Evolutionary conservation across 2,113 vertebrate genomes (phyloP).

Genomic region (Nyctereutes procyonoides): DNA sequence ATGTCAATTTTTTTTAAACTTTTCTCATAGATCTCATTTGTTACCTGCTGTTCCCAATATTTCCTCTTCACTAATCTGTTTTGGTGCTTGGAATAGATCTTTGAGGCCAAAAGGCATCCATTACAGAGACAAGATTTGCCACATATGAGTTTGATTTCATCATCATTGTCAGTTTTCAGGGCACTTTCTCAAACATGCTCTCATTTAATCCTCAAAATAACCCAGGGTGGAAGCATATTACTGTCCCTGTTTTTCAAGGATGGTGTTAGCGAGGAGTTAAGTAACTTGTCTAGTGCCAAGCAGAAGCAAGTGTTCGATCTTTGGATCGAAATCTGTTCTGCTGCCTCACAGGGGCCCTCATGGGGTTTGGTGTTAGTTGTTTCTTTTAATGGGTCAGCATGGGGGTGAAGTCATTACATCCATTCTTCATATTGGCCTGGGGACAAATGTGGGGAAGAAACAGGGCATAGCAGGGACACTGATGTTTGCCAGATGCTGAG

Average conservation of each 20-base stretch:
- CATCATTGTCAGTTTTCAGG: not conserved
- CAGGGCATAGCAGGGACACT: not conserved
- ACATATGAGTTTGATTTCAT: not conserved
- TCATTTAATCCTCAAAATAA: not conserved
- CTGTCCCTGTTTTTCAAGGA: not conserved
- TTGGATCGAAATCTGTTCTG: not conserved
- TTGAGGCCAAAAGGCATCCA: not conserved
- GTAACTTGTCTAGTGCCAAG: not conserved
- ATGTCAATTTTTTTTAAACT: not conserved
- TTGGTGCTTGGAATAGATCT: conserved; percentile 31
- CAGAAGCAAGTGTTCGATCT: not conserved
- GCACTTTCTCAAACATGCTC: not conserved
- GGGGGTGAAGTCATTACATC: not conserved
- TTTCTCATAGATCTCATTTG: not conserved
- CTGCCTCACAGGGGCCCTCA: not conserved
- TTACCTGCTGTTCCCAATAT: conserved; percentile 11
- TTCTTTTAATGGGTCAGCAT: not conserved
- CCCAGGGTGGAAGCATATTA: not conserved
- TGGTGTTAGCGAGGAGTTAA: not conserved
- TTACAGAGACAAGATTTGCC: not conserved
- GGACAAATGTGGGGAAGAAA: not conserved
- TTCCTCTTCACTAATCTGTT: not conserved
- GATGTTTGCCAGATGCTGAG: not conserved
- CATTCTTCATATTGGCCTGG: not conserved
- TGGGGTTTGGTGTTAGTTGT: not conserved